Evolutionary conservation across 2,113 vertebrate species (phyloP).

Genomic region (Microcebus griseorufus): DNA sequence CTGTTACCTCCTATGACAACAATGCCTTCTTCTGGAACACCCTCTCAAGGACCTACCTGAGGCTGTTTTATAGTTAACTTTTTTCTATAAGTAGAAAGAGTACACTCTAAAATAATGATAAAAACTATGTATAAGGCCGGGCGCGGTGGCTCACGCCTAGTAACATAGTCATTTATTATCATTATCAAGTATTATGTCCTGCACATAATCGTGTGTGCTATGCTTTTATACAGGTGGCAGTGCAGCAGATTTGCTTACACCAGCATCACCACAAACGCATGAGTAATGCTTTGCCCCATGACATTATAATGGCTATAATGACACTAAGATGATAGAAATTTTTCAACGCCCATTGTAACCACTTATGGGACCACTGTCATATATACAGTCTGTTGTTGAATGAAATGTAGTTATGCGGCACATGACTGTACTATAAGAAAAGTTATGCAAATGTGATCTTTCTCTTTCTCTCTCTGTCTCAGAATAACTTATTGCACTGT

Average conservation of each 20-base stretch:
- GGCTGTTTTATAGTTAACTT: not conserved
- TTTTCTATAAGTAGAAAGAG: not conserved
- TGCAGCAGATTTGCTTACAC: not conserved
- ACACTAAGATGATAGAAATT: not conserved
- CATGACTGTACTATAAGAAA: not conserved
- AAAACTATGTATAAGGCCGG: no score
- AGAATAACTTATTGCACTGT: not conserved
- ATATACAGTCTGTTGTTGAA: not conserved
- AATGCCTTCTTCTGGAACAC: not conserved
- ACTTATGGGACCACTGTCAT: not conserved
- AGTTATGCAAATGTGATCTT: not conserved
- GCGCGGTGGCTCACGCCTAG: no score
- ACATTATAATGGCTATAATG: not conserved
- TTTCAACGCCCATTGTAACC: not conserved
- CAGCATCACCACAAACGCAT: not conserved
- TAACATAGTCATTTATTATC: not conserved
- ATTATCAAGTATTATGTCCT: not conserved
- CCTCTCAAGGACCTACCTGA: not conserved
- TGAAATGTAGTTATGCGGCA: not conserved
- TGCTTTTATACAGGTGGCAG: not conserved
- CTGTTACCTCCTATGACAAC: not conserved
- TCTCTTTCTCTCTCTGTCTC: not conserved
- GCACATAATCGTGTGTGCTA: not conserved
- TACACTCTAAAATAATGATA: no score
- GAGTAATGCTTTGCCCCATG: not conserved